Evolutionary conservation across 1,140 invertebrate genomes (phyloP).

Genomic region (Chionoecetes opilio): DNA sequence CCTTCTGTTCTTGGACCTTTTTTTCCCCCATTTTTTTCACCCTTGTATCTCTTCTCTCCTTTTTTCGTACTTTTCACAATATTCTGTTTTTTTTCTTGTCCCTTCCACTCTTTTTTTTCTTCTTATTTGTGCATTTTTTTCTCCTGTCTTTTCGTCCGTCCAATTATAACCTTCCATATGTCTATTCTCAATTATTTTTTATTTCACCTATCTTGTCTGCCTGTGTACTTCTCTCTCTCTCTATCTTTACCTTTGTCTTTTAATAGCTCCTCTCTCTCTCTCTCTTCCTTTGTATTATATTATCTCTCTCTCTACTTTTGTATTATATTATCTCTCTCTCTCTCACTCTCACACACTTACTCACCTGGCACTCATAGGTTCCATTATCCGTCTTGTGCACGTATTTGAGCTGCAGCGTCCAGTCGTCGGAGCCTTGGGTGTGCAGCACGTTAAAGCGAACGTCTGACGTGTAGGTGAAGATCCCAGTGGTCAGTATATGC

Average conservation of each 20-base stretch:
- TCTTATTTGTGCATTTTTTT: background rate
- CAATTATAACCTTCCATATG: too few species aligned
- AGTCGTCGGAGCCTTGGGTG: slow-evolving; percentile 93
- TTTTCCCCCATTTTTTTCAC: background rate
- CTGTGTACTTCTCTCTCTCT: background rate
- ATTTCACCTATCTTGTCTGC: too few species aligned
- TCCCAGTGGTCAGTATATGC: slow-evolving; percentile 94
- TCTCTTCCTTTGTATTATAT: background rate
- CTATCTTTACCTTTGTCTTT: slow-evolving; percentile 27
- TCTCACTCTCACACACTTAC: background rate
- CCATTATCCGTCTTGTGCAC: slow-evolving; percentile 82
- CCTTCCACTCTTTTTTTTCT: background rate
- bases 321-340: background rate
- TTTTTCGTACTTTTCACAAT: too few species aligned
- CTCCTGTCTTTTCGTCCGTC: too few species aligned
- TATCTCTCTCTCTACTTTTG: background rate
- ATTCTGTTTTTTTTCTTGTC: background rate
- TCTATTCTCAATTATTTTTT: too few species aligned
- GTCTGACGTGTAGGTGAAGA: slow-evolving; percentile 94
- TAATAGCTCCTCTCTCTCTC: background rate
- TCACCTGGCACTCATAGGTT: slow-evolving; percentile 73
- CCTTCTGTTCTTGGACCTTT: background rate
- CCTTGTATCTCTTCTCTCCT: background rate
- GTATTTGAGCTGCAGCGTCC: slow-evolving; percentile 94
- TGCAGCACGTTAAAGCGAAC: slow-evolving; percentile 92